These are phyloP conservation scores for Nasonia giraulti DNA, from an alignment of 1,140 invertebrate genomes.

Conservation along the genomic window DNA sequence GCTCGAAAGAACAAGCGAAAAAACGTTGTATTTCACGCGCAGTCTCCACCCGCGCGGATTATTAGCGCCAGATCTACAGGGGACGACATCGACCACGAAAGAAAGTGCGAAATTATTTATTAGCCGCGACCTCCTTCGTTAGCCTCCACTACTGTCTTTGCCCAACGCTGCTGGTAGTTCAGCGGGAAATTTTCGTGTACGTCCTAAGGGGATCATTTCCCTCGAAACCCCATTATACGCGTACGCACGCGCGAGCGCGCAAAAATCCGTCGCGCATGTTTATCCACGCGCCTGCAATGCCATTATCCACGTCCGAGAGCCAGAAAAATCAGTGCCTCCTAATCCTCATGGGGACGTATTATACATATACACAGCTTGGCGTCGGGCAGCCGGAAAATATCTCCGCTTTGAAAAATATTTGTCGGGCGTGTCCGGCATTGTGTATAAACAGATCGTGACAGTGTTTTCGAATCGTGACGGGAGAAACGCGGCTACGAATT, in stretches of 20 bases:
- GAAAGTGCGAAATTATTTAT: constrained; percentile 73
- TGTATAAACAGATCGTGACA: constrained; percentile 71
- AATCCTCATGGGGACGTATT: constrained; percentile 67
- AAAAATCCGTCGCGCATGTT: background rate
- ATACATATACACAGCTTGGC: constrained; percentile 27
- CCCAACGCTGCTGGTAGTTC: background rate
- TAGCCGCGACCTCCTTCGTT: constrained; percentile 55
- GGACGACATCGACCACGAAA: constrained; percentile 54
- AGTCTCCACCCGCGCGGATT: constrained; percentile 60
- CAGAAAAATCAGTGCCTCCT: constrained; percentile 35
- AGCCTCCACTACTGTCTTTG: constrained; percentile 48
- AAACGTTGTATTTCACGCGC: constrained; percentile 67
- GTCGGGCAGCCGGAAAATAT: constrained; percentile 59
- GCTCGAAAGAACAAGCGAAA: background rate
- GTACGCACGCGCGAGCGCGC: background rate
- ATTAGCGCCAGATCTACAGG: constrained; percentile 74
- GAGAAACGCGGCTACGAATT: constrained; percentile 39
- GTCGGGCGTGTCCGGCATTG: constrained; percentile 69
- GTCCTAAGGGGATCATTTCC: background rate
- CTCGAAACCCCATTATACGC: background rate
- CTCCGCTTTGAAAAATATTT: constrained; percentile 71
- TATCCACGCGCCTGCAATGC: constrained; percentile 18
- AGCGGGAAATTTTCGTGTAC: too few species aligned
- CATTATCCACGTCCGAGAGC: background rate
- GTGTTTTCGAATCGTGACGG: constrained; percentile 59